phyloP scores from a whole-genome alignment of 2,888 invertebrate species.

The Drosophila paranaensis region DNA sequence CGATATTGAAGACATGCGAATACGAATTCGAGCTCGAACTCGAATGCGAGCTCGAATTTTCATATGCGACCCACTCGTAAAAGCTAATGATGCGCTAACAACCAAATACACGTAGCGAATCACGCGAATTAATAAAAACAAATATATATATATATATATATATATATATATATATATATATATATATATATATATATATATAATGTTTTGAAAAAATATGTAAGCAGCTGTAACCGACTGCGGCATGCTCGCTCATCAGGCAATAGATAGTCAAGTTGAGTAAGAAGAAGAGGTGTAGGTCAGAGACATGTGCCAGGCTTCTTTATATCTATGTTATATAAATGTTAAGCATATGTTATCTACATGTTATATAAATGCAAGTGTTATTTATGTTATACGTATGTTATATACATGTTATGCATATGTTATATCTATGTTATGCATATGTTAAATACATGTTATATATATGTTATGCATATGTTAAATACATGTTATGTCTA shows the following conservation, averaged over 20 bases:
- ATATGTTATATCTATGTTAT: not conserved
- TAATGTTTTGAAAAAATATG: too few relatives aligned
- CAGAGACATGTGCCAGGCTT: not conserved
- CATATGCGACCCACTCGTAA: conserved; percentile 18
- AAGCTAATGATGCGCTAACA: conserved; percentile 39
- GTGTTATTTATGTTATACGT: too few relatives aligned
- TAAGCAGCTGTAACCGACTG: not conserved
- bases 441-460: not conserved
- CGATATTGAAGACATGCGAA: not conserved
- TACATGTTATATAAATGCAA: too few relatives aligned
- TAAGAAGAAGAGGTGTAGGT: not conserved
- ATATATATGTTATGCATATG: not conserved
- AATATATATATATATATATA: not conserved
- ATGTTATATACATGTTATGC: not conserved
- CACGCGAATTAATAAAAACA: conserved; percentile 37
- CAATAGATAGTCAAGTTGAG: not conserved
- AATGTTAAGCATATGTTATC: not conserved
- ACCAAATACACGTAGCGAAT: conserved; percentile 16
- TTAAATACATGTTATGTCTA: too few relatives aligned
- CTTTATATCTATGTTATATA: not conserved
- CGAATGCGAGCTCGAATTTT: conserved; percentile 8
- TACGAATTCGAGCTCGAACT: not conserved
- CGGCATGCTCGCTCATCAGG: not conserved
- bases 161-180: not conserved
- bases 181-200: too few relatives aligned